Evolutionary conservation across 2,888 invertebrate species (phyloP), one percentile per base, ranked within the genome.

Genomic region (Melipona bicolor): DNA sequence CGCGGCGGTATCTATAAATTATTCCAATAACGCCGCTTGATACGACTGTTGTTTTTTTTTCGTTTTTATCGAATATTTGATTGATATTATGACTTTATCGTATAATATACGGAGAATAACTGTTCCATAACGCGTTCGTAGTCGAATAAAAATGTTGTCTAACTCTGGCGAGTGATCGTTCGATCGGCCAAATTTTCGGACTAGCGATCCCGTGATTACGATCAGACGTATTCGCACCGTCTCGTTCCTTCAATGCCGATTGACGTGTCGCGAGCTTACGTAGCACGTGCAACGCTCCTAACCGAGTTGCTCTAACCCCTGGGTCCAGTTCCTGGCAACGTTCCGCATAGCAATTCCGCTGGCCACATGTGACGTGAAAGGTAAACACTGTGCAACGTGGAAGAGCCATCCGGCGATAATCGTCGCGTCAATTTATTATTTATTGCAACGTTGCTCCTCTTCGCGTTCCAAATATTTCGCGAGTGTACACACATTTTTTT

Each of bases 311-410:
- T 3, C 11, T 6, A 74, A 74, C 74, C 74, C 52, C 24, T 24
- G 52, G 52, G 74, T 65, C 74, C 74, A 64, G 64, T 74, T 64
- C 13, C 74, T 74, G 36, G 64, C 64, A 74, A 52, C 32, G 64
- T 64, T 74, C 74, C 64, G 52, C 50, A 65, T n/a, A 36, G 36
- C 50, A 64, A 36, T 64, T 62, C 62, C 15, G 19, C 11, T 4
- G 62, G 21, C 43, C 19, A 50, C 49, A n/a, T 50, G 73, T 32
- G 50, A 62, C 62, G n/a, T 27, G 61, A 4, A 11, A 17, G 49
- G 50, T 50, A 62, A n/a, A 73, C n/a, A 24, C 36, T 32, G 52
- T 24, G 19, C 52, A 52, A n/a, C 50, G 17, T 15, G 4, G n/a
- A 54, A 64, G 36, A 17, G 17, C 68, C 27, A n/a, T 13, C 15